Base-by-base conservation (phyloP, 2,797 vertebrate genomes). In the Tapera naevia region DNA sequence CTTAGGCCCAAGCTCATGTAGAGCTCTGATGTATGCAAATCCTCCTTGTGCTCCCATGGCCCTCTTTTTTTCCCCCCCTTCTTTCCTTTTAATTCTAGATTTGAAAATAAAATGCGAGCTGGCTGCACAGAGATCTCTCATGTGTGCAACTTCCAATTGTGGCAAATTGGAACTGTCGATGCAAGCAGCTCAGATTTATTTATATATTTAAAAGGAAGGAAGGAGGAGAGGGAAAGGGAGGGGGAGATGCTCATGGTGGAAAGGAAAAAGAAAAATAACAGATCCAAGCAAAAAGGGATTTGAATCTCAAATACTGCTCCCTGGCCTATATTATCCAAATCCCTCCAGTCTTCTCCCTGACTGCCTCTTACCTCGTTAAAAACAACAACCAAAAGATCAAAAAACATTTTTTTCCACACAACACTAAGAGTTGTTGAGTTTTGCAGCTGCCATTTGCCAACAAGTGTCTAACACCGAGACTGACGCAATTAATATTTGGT, bases 21-120 rank as follows among this genome's bases (percentile, higher is more conserved):
- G 70, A 93, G 84, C 87, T 92, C 89, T 97, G 95, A 97, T 97
- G 90, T 97, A 97, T 97, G 97, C 94, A 98, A 97, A 98, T 97
- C 97, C 96, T 92, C 86, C 94, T 84, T 96, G 87, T 96, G 96
- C 96, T 96, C 93, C 96, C 95, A 66, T 97, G 89, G 96, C 89
- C 94, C 89, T 76, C 74, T 95, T 96, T 88, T 93, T 91, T 71
- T 5, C 0, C n/a, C 0, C n/a, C 43, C 10, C 91, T 94, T 94
- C 95, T 90, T 96, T 91, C 96, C 94, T 96, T 96, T 96, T 96
- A 96, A 96, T 97, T 97, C 93, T 94, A 96, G 93, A 97, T 97
- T 97, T 97, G 93, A 97, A 97, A 97, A 97, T 97, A 97, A 97
- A 97, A 97, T 97, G 95, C 46, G 89, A 94, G 94, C 94, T 97